Conservation (phyloP, 2,113 vertebrate genomes). For the Corynorhinus townsendii region DNA sequence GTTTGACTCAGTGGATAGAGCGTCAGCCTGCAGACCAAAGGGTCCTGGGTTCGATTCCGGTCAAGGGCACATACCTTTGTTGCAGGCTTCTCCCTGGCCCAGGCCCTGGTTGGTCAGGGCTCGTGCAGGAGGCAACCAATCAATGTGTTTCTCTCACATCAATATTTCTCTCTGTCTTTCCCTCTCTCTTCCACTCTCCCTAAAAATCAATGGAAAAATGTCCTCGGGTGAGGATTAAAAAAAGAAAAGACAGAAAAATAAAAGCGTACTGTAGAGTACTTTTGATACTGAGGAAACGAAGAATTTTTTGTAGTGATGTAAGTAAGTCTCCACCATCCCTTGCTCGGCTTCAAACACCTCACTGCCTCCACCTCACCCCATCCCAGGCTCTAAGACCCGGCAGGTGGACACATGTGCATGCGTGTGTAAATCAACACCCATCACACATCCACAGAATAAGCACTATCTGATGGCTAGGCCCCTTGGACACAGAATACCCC, state of each 20-base stretch:
- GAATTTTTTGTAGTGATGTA: background rate
- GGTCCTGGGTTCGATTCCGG: too few relatives aligned
- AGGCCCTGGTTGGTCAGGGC: too few relatives aligned
- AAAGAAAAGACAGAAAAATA: background rate
- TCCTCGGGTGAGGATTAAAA: too few relatives aligned
- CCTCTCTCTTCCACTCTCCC: too few relatives aligned
- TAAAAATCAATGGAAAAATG: too few relatives aligned
- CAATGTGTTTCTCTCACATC: too few relatives aligned
- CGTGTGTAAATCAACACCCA: background rate
- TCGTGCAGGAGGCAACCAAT: too few relatives aligned
- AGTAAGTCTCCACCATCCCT: background rate
- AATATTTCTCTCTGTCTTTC: too few relatives aligned
- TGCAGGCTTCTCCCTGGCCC: too few relatives aligned
- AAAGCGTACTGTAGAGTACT: background rate
- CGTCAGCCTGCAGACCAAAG: too few relatives aligned
- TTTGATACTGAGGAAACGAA: background rate
- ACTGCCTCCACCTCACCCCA: background rate
- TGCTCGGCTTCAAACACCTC: background rate
- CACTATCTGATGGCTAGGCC: background rate
- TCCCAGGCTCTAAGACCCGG: background rate
- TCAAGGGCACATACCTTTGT: too few relatives aligned
- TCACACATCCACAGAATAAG: fast-evolving
- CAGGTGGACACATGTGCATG: fast-evolving
- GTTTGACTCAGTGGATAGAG: too few relatives aligned
- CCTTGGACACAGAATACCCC: background rate